A percentile compares a stretch with the other conserved stretches of the same genome.
Conservation (phyloP, 1,140 invertebrate genomes). For the Paramacrobiotus metropolitanus region DNA sequence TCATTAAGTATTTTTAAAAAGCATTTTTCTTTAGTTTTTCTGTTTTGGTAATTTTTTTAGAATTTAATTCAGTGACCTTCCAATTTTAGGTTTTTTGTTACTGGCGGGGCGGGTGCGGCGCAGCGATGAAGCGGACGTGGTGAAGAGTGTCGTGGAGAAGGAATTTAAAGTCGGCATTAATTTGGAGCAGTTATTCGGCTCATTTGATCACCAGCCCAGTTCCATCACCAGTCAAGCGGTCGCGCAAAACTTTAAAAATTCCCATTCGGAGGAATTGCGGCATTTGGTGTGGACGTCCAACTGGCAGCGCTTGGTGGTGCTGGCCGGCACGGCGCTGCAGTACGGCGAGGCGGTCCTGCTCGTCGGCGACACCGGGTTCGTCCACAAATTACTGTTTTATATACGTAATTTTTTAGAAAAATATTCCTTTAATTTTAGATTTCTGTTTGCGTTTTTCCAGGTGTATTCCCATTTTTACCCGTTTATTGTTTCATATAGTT, state of each 20-base stretch:
- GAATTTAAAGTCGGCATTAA: slow-evolving; percentile 54
- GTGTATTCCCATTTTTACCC: too few relatives aligned
- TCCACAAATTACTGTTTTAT: too few relatives aligned
- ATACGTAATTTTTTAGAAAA: too few relatives aligned
- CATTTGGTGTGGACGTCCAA: slow-evolving; percentile 60
- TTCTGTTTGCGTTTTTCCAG: too few relatives aligned
- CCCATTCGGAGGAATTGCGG: neutral
- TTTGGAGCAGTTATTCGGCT: slow-evolving; percentile 46
- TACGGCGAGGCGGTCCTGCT: slow-evolving; percentile 84
- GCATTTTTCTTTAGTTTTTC: too few relatives aligned
- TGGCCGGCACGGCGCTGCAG: slow-evolving; percentile 58
- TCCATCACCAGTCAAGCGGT: neutral
- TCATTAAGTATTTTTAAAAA: too few relatives aligned
- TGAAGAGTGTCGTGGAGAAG: slow-evolving; percentile 42
- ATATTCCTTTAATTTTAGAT: too few relatives aligned
- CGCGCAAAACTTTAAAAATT: neutral
- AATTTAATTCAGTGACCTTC: too few relatives aligned
- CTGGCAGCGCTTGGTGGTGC: slow-evolving; percentile 68
- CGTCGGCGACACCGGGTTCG: slow-evolving; percentile 93
- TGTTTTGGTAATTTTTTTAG: too few relatives aligned
- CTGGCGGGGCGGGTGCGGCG: slow-evolving; percentile 76
- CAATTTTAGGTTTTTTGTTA: slow-evolving; percentile 77
- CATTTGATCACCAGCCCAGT: neutral
- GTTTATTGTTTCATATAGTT: too few relatives aligned
- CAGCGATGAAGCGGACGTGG: slow-evolving; percentile 36